These are phyloP conservation scores for Ovis canadensis DNA, from an alignment of 2,113 vertebrate genomes.

Conservation along the genomic window DNA sequence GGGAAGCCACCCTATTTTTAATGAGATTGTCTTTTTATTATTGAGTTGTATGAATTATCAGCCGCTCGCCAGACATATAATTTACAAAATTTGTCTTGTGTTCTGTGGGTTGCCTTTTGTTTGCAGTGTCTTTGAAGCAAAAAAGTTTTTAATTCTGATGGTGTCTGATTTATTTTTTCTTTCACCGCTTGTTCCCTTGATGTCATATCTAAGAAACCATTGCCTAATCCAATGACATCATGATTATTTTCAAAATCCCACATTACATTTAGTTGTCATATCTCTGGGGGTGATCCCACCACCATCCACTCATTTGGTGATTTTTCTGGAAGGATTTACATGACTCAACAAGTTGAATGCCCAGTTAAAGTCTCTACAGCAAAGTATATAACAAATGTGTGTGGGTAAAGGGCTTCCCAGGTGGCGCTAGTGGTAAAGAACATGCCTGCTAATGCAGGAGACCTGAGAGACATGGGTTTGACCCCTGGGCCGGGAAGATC, in stretches of 20 bases:
- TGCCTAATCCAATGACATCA: neutral
- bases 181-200: neutral
- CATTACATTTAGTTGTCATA: neutral
- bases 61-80: neutral
- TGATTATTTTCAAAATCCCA: neutral
- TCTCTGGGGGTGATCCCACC: neutral
- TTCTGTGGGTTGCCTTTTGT: neutral
- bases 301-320: neutral
- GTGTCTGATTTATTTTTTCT: neutral
- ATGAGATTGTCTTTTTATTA: neutral
- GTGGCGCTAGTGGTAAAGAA: neutral
- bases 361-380: neutral
- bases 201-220: neutral
- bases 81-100: neutral
- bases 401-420: neutral
- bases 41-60: neutral
- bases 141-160: neutral
- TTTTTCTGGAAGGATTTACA: neutral
- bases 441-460: neutral
- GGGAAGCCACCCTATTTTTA: neutral
- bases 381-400: neutral
- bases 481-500: fast-evolving
- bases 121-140: neutral
- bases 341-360: neutral
- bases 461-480: neutral